Base-by-base conservation (phyloP, 2,113 vertebrate species). In the Tautogolabrus adspersus region DNA sequence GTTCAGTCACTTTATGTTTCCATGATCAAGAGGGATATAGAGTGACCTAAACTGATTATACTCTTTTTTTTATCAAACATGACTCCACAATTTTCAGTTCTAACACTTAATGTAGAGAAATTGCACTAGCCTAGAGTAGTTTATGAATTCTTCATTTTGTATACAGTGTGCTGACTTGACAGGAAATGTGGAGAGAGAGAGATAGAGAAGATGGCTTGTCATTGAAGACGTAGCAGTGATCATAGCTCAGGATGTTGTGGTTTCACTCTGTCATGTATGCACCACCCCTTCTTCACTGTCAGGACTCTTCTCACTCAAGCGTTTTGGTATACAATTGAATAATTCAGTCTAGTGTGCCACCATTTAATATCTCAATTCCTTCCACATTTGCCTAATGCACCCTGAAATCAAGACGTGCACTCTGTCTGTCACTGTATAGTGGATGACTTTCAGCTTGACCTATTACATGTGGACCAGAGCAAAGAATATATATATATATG, bases 211-310 rank as follows among this genome's bases (percentile, higher is more conserved):
- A 44, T 22, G 62, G 69, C 21, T 60, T 57, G 64, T 75, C 44
- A 38, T 1, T 23, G 26, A 59, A 61, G 55, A 57, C 16, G 2
- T 40, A 2, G 8, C 6, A 49, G 13, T 3, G 0, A 51, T 56
- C 61, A 15, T 22, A 56, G 51, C 65, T 66, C 85, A 88, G 85
- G 85, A 88, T 85, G 77, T 80, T 82, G 90, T 85, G 87, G 84
- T 84, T 83, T 51, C 12, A 54, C 40, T 74, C n/a, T 60, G 61
- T 26, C 34, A 10, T 21, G 18, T 65, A 16, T 10, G 40, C 22
- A 8, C 0, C 0, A 1, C 0, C 12, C 30, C 19, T 87, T 10
- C 30, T 58, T 19, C 0, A 49, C n/a, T 34, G 16, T 42, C 42
- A 19, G 10, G 8, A 42, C 22, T 21, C 18, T 11, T 22, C 6